Evolutionary conservation across 2,888 invertebrate species (phyloP).

Genomic region (Lepetodrilus schrolli): DNA sequence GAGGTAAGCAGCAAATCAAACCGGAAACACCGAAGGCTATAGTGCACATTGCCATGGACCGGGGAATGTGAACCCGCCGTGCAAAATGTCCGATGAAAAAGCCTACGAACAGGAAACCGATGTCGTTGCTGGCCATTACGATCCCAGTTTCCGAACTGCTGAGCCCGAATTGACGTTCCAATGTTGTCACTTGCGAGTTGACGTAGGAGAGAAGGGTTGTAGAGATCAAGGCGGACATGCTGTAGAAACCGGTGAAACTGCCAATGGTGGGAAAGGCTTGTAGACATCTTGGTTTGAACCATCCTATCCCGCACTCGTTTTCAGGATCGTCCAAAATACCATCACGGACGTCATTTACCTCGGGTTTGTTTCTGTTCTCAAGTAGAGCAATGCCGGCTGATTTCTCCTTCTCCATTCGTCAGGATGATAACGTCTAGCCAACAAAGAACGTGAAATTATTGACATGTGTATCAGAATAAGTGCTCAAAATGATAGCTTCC

Average conservation of each 20-base stretch:
- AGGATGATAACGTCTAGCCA: too few relatives aligned
- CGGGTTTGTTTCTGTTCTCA: background rate
- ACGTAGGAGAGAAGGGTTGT: constrained; percentile 41
- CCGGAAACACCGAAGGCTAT: constrained; percentile 48
- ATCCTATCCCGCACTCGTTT: constrained; percentile 43
- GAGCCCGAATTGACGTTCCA: constrained; percentile 63
- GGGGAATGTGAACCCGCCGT: constrained; percentile 44
- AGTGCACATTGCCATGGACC: constrained; percentile 39
- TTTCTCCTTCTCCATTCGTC: too few relatives aligned
- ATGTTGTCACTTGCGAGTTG: constrained; percentile 54
- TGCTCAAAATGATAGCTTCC: too few relatives aligned
- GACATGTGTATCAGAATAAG: too few relatives aligned
- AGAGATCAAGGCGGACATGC: constrained; percentile 37
- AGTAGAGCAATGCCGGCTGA: too few relatives aligned
- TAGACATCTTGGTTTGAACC: constrained; percentile 44
- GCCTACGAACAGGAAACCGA: constrained; percentile 53
- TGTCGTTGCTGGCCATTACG: constrained; percentile 64
- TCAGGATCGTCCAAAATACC: background rate
- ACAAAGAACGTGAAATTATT: too few relatives aligned
- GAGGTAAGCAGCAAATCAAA: constrained; percentile 47
- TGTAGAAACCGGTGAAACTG: constrained; percentile 40
- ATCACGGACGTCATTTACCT: background rate
- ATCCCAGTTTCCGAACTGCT: constrained; percentile 60
- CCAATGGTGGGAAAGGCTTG: constrained; percentile 44
- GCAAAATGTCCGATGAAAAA: constrained; percentile 50